Base-by-base conservation (phyloP, 2,113 vertebrate species). In the Puffinus mauretanicus region DNA sequence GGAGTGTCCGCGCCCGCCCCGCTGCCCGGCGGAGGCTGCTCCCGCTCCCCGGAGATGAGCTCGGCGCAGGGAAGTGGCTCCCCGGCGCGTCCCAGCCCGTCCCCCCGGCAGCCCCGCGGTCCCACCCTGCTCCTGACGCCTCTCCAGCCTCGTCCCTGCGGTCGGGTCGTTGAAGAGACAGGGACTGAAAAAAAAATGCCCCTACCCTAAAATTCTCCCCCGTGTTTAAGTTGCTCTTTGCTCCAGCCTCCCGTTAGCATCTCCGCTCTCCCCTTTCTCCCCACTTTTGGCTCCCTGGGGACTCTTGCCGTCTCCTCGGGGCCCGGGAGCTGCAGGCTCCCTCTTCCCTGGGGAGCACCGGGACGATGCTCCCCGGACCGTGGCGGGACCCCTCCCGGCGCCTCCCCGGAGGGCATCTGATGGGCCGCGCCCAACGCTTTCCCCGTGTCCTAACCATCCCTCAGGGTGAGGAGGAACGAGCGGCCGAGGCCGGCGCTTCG, bases 121-220 rank as follows among this genome's bases (percentile, higher is more conserved):
- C 36, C 36, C 36, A 38, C 8, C 36, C 36, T 38, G 36, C 36
- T 38, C 36, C 36, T 38, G 36, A 40, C 40, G 40, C 40, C 10
- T 40, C 40, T 38, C 36, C 60, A 18, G 44, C 49, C 60, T 40
- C 4, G 1, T 26, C 29, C 10, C 71, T 52, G 32, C 3, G 2
- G 1, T 10, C 0, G 0, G 21, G 29, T 54, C 46, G 4, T 26
- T 3, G 6, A 17, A 46, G 49, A 32, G 60, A 42, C 36, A 8
- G 36, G 36, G 36, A 38, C 36, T 38, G 36, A 51, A 42, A 25
- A 29, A 30, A 46, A 60, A 26, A 36, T 24, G 7, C 36, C 58
- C 4, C 16, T 51, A 7, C 24, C 22, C 36, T 92, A 19, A 70
- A 69, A 47, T 16, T 73, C 14, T 22, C 10, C 16, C 19, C 6